These are phyloP conservation scores for Trissolcus brochymenae DNA, from an alignment of 2,888 invertebrate species.

Conservation along the genomic window DNA sequence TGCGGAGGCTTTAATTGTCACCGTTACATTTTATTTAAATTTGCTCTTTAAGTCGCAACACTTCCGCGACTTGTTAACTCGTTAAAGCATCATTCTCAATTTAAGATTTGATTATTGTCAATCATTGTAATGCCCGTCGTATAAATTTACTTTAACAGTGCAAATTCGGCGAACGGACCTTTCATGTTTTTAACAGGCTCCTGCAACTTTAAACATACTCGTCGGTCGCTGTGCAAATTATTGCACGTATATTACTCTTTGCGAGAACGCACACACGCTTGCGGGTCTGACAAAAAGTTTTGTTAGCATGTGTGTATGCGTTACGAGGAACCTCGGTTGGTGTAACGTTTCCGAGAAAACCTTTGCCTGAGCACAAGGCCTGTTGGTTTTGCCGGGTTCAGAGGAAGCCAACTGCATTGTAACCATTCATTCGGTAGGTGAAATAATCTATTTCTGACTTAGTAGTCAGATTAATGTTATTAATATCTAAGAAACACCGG, in stretches of 20 bases:
- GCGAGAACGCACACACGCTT: conserved; percentile 10
- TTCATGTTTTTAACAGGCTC: too few relatives aligned
- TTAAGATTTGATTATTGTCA: too few relatives aligned
- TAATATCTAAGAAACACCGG: conserved; percentile 19
- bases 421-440: conserved; percentile 31
- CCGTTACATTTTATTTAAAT: too few relatives aligned
- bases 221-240: conserved; percentile 5
- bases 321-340: background rate
- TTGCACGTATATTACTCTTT: conserved; percentile 30
- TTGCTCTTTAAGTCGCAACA: too few relatives aligned
- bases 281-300: conserved; percentile 1
- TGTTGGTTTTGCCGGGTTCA: conserved; percentile 31
- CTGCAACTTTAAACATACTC: background rate
- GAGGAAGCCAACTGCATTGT: conserved; percentile 29
- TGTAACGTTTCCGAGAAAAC: conserved; percentile 17
- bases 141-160: too few relatives aligned
- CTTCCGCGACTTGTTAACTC: too few relatives aligned
- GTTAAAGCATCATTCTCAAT: too few relatives aligned
- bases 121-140: too few relatives aligned
- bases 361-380: conserved; percentile 24
- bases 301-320: conserved; percentile 8
- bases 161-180: too few relatives aligned
- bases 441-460: conserved; percentile 41
- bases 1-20: too few relatives aligned
- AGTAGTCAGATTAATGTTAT: conserved; percentile 19